Evolutionary conservation across 2,797 vertebrate genomes (phyloP).

Genomic region (Parotocinclus haroldoi): DNA sequence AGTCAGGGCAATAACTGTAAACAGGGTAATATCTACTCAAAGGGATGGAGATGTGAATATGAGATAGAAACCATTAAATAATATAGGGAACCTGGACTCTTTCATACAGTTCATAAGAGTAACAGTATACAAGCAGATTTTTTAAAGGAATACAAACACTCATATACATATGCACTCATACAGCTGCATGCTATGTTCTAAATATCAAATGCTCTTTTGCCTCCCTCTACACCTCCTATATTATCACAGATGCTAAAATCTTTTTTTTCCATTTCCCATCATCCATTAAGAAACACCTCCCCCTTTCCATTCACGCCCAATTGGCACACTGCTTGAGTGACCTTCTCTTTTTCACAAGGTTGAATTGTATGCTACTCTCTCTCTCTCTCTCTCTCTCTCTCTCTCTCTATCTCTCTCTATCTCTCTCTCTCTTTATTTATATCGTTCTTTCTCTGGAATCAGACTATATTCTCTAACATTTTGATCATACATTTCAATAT

Average conservation of each 20-base stretch:
- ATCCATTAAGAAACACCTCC: slow-evolving; percentile 44
- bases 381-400: background rate
- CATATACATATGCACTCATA: slow-evolving; percentile 3
- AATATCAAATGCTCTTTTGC: slow-evolving; percentile 2
- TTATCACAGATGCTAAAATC: slow-evolving; percentile 13
- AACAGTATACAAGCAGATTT: too few relatives aligned
- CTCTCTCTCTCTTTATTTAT: too few relatives aligned
- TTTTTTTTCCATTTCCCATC: slow-evolving; percentile 34
- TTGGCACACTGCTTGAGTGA: slow-evolving; percentile 29
- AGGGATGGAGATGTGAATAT: too few relatives aligned
- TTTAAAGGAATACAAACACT: too few relatives aligned
- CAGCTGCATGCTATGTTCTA: background rate
- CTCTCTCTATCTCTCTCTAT: background rate
- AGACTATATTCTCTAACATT: slow-evolving; percentile 4
- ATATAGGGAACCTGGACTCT: too few relatives aligned
- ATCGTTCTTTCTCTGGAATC: too few relatives aligned
- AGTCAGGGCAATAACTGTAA: too few relatives aligned
- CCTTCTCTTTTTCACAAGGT: slow-evolving; percentile 45
- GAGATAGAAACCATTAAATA: too few relatives aligned
- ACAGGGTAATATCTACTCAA: too few relatives aligned
- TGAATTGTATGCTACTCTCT: slow-evolving; percentile 12
- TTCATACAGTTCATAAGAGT: too few relatives aligned
- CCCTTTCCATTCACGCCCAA: slow-evolving; percentile 26
- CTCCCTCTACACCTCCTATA: background rate
- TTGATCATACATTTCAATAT: background rate